These are phyloP conservation scores for Gasterosteus nipponicus DNA, from an alignment of 2,113 vertebrate genomes.

Conservation along the genomic window DNA sequence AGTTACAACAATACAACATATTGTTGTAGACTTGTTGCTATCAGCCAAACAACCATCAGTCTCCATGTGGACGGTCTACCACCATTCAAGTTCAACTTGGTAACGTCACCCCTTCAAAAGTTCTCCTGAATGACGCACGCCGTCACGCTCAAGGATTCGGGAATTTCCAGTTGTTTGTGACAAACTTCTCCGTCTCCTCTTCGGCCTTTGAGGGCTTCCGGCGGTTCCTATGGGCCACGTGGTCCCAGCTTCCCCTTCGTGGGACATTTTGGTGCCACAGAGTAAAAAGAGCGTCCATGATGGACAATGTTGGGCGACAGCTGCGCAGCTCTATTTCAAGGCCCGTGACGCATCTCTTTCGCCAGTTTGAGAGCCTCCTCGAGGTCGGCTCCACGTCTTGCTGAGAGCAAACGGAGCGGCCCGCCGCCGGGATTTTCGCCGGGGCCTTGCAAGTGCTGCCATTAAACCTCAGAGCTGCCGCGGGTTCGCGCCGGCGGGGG, in stretches of 20 bases:
- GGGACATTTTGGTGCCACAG: slow-evolving; percentile 58
- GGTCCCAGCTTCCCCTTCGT: slow-evolving; percentile 31
- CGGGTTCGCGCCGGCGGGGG: neutral
- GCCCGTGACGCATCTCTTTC: slow-evolving; percentile 54
- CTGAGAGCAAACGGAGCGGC: slow-evolving; percentile 49
- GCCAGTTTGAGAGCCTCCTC: slow-evolving; percentile 44
- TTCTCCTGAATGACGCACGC: neutral
- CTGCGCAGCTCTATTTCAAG: slow-evolving; percentile 58
- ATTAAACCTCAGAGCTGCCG: slow-evolving; percentile 26
- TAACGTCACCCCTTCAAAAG: neutral
- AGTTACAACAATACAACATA: neutral
- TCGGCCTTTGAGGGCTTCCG: neutral
- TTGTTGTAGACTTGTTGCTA: too few species aligned
- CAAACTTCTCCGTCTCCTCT: neutral
- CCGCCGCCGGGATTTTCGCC: slow-evolving; percentile 32
- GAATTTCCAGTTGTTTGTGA: neutral
- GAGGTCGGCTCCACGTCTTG: slow-evolving; percentile 33
- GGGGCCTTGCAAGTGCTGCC: slow-evolving; percentile 37
- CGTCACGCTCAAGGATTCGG: neutral
- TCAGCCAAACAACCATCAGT: neutral
- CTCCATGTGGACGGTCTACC: neutral
- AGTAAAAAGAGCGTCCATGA: slow-evolving; percentile 30
- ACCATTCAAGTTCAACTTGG: neutral
- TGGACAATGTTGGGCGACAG: slow-evolving; percentile 59
- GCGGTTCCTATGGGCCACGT: slow-evolving; percentile 39